Base-by-base conservation (phyloP, 1,140 invertebrate species). In the Pteromalus puparum region DNA sequence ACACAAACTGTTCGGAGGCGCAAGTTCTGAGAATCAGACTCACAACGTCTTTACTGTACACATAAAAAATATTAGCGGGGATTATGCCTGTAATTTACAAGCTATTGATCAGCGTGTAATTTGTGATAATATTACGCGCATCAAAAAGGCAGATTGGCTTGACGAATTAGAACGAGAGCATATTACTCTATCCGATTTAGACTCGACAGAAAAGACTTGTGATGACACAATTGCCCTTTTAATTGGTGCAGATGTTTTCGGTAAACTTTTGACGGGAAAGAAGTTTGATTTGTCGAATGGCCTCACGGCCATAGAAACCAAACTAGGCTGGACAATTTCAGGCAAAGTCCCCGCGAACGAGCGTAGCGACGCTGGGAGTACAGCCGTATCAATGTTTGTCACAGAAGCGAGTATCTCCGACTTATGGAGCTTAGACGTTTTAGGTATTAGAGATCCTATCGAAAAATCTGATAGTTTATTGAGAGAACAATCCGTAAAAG, bases 371-470 rank as follows among this genome's bases (percentile, higher is more conserved):
- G 68, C 34, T 34, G 81, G 82, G 2, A 24, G 83, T 42, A 77
- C 76, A 12, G 83, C 85, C 5, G 82, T 85, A n/a, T 86, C 85
- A 12, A 86, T 90, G 82, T 83, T 88, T 24, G 24, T 78, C 5
- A 83, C 77, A 48, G 72, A 86, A 13, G 79, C 83, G 1, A 73
- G 85, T 28, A 75, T 92, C 30, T 80, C 84, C 0, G 88, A 92
- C 46, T 87, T 93, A 26, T 93, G 92, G 90, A 70, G 65, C 13
- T 83, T 93, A 38, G 92, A 93, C 76, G 86, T 87, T 30, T 48
- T 93, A 7, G 91, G 92, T 46, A 92, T 92, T 53, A 75, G 12
- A 15, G 90, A 93, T 84, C 90, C 90, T 0, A 80, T 85, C 15
- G 86, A 89, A 85, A 89, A 87, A 67, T 83, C 83, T 76, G 79